Evolutionary conservation across 2,113 vertebrate genomes (phyloP).

Genomic region (Pungitius pungitius): DNA sequence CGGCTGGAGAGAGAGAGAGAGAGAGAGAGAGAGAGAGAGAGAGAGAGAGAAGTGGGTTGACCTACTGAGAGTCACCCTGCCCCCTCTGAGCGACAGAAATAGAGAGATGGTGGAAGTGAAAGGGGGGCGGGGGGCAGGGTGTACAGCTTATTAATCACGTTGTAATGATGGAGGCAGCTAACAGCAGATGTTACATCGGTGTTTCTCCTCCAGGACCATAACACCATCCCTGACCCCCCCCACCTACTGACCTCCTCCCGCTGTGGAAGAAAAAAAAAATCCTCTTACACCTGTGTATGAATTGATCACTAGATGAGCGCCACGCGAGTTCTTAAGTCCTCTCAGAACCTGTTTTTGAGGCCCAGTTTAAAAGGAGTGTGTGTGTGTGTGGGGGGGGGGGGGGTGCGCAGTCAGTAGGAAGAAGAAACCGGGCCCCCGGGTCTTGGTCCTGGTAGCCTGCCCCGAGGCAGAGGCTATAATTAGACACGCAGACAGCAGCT

Average conservation of each 20-base stretch:
- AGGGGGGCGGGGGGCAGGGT: not conserved
- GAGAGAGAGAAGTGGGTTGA: conserved; percentile 27
- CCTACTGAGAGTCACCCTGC: conserved; percentile 44
- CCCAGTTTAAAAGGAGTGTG: conserved; percentile 56
- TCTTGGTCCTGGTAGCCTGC: conserved; percentile 68
- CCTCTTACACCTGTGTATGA: conserved; percentile 9
- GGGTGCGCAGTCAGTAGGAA: conserved; percentile 30
- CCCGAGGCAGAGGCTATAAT: conserved; percentile 70
- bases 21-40: conserved; percentile 33
- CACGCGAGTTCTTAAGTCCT: conserved; percentile 40
- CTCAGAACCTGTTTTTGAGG: conserved; percentile 49
- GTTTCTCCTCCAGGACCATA: conserved; percentile 24
- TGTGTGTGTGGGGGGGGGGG: too few species aligned
- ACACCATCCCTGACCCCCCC: not conserved
- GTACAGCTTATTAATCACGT: conserved; percentile 46
- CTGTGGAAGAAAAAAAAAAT: conserved; percentile 16
- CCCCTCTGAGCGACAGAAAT: conserved; percentile 61
- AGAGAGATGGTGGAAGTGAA: conserved; percentile 38
- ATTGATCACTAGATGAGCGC: conserved; percentile 46
- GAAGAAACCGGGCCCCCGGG: conserved; percentile 73
- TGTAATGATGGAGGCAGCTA: conserved; percentile 31
- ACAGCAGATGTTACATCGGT: conserved; percentile 24
- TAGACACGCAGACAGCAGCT: conserved; percentile 74
- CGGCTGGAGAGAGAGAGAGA: conserved; percentile 24
- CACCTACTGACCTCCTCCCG: conserved; percentile 9